phyloP scores from a whole-genome alignment of 2,888 invertebrate genomes.

The Clunio marinus region DNA sequence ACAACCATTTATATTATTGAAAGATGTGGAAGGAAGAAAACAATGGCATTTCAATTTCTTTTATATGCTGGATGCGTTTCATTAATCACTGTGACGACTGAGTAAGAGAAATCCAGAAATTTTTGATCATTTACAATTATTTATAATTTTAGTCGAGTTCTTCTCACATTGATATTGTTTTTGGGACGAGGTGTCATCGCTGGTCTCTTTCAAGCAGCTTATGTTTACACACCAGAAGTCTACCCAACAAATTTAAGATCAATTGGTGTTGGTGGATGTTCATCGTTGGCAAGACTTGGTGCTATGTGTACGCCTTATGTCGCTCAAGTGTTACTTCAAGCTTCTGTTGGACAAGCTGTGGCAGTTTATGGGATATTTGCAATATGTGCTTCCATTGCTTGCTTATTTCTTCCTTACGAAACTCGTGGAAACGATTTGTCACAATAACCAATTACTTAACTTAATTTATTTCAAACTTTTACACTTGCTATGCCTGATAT shows the following conservation, averaged over 20 bases:
- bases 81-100: conserved; percentile 67
- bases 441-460: background rate
- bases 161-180: conserved; percentile 78
- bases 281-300: conserved; percentile 84
- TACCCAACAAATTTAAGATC: conserved; percentile 86
- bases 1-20: conserved; percentile 87
- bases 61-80: conserved; percentile 75
- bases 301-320: conserved; percentile 93
- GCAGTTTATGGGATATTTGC: conserved; percentile 60
- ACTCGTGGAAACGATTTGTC: conserved; percentile 52
- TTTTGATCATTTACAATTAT: conserved; percentile 39
- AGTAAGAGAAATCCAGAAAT: conserved; percentile 54
- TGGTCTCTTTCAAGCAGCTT: conserved; percentile 91
- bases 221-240: conserved; percentile 93
- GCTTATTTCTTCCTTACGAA: conserved; percentile 62
- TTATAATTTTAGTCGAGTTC: conserved; percentile 59
- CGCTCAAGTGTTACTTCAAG: conserved; percentile 71
- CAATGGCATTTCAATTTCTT: conserved; percentile 89
- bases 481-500: too few relatives aligned
- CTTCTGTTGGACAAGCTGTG: conserved; percentile 57
- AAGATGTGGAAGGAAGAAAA: conserved; percentile 81
- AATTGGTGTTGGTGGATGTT: conserved; percentile 88
- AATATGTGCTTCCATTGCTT: conserved; percentile 57
- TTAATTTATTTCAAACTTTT: background rate
- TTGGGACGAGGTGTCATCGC: conserved; percentile 87